Evolutionary conservation across 2,888 invertebrate species (phyloP).

Genomic region (Globia sparganii): DNA sequence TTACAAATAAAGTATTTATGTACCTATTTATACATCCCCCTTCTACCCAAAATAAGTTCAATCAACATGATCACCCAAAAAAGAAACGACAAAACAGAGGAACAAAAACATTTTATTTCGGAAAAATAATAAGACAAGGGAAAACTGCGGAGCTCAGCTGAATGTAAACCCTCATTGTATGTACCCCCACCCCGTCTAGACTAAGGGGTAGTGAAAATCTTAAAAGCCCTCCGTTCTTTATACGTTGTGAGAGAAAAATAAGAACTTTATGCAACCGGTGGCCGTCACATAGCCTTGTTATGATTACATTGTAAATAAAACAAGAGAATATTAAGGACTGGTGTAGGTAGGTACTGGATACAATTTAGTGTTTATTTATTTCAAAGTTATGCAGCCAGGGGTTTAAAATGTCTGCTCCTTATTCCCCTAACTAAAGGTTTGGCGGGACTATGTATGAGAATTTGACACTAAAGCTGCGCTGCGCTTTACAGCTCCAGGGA

Average conservation of each 20-base stretch:
- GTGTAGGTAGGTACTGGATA: not conserved
- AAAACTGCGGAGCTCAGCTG: slow-evolving; percentile 70
- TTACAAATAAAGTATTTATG: not conserved
- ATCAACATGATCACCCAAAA: slow-evolving; percentile 14
- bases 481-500: not conserved
- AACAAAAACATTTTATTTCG: slow-evolving; percentile 73
- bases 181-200: slow-evolving; percentile 70
- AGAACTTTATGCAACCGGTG: slow-evolving; percentile 61
- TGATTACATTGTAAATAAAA: slow-evolving; percentile 50
- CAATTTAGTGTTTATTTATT: slow-evolving; percentile 35
- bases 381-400: not conserved
- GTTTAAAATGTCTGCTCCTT: not conserved
- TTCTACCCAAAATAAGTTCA: not conserved
- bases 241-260: slow-evolving; percentile 65
- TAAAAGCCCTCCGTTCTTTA: slow-evolving; percentile 70
- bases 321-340: slow-evolving; percentile 22
- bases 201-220: slow-evolving; percentile 68
- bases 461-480: slow-evolving; percentile 6
- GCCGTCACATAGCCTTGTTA: slow-evolving; percentile 43
- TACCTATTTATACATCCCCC: not conserved
- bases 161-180: slow-evolving; percentile 65
- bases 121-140: slow-evolving; percentile 71
- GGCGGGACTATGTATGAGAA: not conserved
- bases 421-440: not conserved
- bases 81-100: slow-evolving; percentile 28